Evolutionary conservation across 2,797 vertebrate species (phyloP).

Genomic region (Gadopsis marmoratus): DNA sequence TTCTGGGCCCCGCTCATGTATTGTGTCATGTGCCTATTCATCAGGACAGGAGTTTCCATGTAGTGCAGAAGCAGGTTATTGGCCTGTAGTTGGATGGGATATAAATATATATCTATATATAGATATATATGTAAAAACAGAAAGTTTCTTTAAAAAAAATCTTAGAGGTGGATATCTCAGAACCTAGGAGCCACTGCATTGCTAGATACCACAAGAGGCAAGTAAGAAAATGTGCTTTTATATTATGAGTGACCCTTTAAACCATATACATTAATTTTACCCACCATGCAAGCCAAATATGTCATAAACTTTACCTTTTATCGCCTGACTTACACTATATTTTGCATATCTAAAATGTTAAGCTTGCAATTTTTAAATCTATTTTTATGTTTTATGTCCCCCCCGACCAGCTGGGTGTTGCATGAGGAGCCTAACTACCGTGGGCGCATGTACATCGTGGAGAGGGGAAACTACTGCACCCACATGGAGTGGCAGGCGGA

Average conservation of each 20-base stretch:
- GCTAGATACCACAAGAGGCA: not conserved
- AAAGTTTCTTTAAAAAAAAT: not conserved
- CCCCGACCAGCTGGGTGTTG: conserved; percentile 89
- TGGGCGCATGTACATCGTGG: conserved; percentile 93
- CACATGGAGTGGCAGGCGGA: conserved; percentile 90
- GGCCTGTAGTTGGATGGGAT: too few species aligned
- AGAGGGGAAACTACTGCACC: conserved; percentile 89
- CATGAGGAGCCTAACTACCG: conserved; percentile 95
- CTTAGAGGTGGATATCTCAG: not conserved
- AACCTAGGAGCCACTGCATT: not conserved
- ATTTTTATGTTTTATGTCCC: not conserved
- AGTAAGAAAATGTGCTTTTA: not conserved
- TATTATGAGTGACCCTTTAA: not conserved
- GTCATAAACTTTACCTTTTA: not conserved
- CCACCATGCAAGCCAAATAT: not conserved
- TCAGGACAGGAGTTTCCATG: too few species aligned
- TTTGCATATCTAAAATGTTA: not conserved
- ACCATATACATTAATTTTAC: not conserved
- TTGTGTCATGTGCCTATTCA: too few species aligned
- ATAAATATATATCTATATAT: too few species aligned
- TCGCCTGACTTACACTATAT: not conserved
- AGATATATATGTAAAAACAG: not conserved
- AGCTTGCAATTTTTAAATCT: not conserved
- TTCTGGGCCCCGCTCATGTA: too few species aligned
- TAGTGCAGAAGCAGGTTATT: too few species aligned